Evolutionary conservation across 1,140 invertebrate genomes (phyloP).

Genomic region (Probaryconus sp.): DNA sequence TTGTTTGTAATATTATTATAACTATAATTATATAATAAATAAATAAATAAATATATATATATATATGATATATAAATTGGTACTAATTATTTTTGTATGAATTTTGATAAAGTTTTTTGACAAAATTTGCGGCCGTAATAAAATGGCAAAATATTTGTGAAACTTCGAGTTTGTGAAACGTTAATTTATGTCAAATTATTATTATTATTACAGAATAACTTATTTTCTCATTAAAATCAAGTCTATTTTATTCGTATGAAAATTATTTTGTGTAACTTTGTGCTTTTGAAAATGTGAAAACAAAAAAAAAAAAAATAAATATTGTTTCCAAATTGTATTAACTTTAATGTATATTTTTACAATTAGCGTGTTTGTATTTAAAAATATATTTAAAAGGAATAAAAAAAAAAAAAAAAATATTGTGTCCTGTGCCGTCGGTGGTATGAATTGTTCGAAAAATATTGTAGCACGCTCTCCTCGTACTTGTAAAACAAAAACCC

Average conservation of each 20-base stretch:
- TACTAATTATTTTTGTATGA: conserved; percentile 46
- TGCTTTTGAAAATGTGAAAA: conserved; percentile 12
- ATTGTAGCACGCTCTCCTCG: conserved; percentile 30
- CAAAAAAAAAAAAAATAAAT: conserved; percentile 26
- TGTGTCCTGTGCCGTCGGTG: conserved; percentile 49
- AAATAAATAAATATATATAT: too few species aligned
- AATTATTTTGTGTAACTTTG: conserved; percentile 12
- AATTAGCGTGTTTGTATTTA: conserved; percentile 54
- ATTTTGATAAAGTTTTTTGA: conserved; percentile 2
- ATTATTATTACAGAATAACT: too few species aligned
- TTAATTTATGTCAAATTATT: conserved; percentile 24
- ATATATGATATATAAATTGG: too few species aligned
- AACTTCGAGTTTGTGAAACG: not conserved
- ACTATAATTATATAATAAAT: too few species aligned
- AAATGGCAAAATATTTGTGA: too few species aligned
- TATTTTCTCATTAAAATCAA: too few species aligned
- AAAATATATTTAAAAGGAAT: too few species aligned
- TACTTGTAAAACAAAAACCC: conserved; percentile 25
- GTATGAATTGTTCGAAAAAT: conserved; percentile 23
- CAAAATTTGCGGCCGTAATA: too few species aligned
- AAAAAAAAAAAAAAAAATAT: not conserved
- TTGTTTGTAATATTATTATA: too few species aligned
- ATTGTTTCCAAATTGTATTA: conserved; percentile 57
- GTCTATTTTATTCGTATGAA: too few species aligned
- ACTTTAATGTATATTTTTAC: conserved; percentile 53